Base-by-base conservation (phyloP, 2,113 vertebrate species). In the Myotis yumanensis region DNA sequence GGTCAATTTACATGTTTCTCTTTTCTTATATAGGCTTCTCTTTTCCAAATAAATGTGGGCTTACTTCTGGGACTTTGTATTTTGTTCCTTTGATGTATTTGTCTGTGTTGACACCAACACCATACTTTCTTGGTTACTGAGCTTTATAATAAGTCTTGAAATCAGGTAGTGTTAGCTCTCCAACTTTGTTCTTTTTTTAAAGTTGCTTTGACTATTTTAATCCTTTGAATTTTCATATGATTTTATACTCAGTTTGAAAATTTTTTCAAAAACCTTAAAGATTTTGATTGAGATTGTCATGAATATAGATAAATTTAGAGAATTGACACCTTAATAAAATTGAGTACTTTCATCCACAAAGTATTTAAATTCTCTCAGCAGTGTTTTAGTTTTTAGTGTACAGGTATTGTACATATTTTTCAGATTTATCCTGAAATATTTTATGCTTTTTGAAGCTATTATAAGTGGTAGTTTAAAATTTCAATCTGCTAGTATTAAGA, bases 221-320 rank as follows among this genome's bases (percentile, higher is more conserved):
- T 57, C 15, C 37, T 89, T 86, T 92, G 37, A 17, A 32, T 89
- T 94, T 85, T 96, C 30, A 69, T 62, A 17, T 32, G 48, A 84
- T 79, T 89, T 89, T 71, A 71, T 51, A 89, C 35, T 92, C 14
- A 71, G 32, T n/a, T 86, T 93, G 62, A 28, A 28, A 73, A 15
- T 86, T 57, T 94, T 15, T 94, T 25, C 28, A 57, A 57, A 87
- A 89, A 66, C 3, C 12, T 20, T n/a, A 40, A 64, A 57, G 54
- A 73, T 73, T 91, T 91, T 91, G 64, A 37, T 59, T 92, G 32
- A 48, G 12, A 81, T 40, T 80, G 9, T 59, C 43, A 59, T 80
- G 80, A 73, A 75, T 81, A 28, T 51, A 85, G 73, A 92, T 81
- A 25, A 1, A 59, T 75, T 81, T 85, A 54, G 40, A 86, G 59